Evolutionary conservation across 2,797 vertebrate species (phyloP), one percentile per base, ranked within the genome.

Genomic region (Pseudochirops corinnae): DNA sequence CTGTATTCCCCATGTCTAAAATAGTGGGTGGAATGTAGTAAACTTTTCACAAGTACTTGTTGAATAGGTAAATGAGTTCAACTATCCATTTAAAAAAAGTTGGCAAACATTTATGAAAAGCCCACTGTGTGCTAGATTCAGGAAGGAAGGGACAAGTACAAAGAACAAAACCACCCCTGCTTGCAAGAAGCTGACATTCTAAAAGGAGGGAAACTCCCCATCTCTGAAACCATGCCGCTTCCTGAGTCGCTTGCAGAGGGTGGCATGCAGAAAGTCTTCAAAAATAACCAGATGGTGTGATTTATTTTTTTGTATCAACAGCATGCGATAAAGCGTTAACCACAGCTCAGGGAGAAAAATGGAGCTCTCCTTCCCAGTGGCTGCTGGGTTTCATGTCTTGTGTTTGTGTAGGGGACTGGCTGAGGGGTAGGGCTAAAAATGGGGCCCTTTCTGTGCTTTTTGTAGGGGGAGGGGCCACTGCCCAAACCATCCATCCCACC

Each of bases 151-250:
- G 18, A 24, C n/a, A 82, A 82, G n/a, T 24, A 82, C 67, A 82
- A 0, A 82, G 67, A 82, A 24, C 39, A 4, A 82, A 46, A 24
- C 67, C 21, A 10, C 2, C n/a, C n/a, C 18, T 82, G 1, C n/a
- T 82, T 82, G 67, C n/a, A 82, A 24, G 67, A 82, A 82, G 67
- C n/a, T 82, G 6, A 82, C 67, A 39, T 82, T 39, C 67, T 82
- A 21, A 82, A 91, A 90, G 95, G 96, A 91, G 95, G 95, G n/a
- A 94, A 93, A 94, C 94, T 95, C 93, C 96, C 95, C 94, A 92
- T 95, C 74, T 31, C 93, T 82, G 93, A 97, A 95, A 97, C 97
- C 95, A 94, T 97, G 97, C 98, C 97, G 96, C 0, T 0, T 91
- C 56, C 18, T 10, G 39, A 11, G 24, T 91, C 95, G 91, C 96